These are phyloP conservation scores for Homalodisca vitripennis DNA, from an alignment of 1,140 invertebrate species.

Conservation along the genomic window DNA sequence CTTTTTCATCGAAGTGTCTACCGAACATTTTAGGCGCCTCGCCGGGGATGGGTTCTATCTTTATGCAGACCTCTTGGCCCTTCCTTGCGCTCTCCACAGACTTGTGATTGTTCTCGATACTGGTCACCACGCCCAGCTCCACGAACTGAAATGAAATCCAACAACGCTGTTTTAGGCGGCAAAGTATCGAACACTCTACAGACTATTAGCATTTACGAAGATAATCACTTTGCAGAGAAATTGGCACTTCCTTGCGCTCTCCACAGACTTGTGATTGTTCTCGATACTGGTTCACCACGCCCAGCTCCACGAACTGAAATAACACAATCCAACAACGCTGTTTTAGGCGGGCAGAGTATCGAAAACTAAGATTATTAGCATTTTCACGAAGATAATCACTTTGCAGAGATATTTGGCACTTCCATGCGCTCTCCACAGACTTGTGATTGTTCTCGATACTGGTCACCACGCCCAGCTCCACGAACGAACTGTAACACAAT, in stretches of 20 bases:
- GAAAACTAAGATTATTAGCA: too few species aligned
- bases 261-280: conserved; percentile 85
- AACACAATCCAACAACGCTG: not conserved
- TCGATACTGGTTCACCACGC: conserved; percentile 92
- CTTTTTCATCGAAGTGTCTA: conserved; percentile 95
- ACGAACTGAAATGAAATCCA: conserved; percentile 69
- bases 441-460: conserved; percentile 86
- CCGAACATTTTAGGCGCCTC: conserved; percentile 98
- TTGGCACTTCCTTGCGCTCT: conserved; percentile 90
- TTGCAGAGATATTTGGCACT: conserved; percentile 96
- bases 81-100: conserved; percentile 89
- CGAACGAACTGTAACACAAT: conserved; percentile 48
- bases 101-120: conserved; percentile 90
- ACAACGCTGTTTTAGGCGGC: not conserved
- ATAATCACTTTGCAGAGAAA: conserved; percentile 99
- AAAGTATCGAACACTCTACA: not conserved
- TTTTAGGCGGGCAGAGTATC: not conserved
- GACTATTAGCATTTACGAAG: too few species aligned
- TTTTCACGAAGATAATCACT: too few species aligned
- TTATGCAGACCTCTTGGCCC: conserved; percentile 98
- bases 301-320: not conserved
- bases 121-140: conserved; percentile 91
- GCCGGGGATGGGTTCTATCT: conserved; percentile 94
- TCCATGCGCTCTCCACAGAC: conserved; percentile 64
- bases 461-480: conserved; percentile 68